phyloP scores from a whole-genome alignment of 2,113 vertebrate species.

The Ia io region DNA sequence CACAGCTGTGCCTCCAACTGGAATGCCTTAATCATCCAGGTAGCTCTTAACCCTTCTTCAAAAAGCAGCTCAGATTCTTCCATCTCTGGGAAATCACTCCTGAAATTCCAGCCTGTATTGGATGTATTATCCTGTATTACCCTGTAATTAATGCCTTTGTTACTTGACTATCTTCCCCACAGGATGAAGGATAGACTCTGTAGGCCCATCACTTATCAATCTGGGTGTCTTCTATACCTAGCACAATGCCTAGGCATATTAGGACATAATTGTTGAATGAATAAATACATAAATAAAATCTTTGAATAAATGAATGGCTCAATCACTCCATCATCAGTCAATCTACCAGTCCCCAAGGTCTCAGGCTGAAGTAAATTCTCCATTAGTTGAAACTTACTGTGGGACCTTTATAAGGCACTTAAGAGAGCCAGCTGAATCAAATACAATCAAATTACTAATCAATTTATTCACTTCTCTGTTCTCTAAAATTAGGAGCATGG shows the following conservation, averaged over 20 bases:
- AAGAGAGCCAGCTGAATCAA: conserved; percentile 71
- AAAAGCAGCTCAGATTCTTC: neutral
- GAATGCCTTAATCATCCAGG: neutral
- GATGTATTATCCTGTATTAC: neutral
- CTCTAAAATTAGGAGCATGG: conserved; percentile 71
- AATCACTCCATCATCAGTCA: neutral
- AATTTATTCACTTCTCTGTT: conserved; percentile 72
- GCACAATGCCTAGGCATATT: neutral
- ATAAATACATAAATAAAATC: conserved; percentile 9
- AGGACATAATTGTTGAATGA: neutral
- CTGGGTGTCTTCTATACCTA: neutral
- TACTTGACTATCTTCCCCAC: neutral
- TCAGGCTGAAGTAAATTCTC: conserved; percentile 20
- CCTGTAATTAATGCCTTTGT: neutral
- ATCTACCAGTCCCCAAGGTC: neutral
- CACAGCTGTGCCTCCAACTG: neutral
- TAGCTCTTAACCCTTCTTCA: neutral
- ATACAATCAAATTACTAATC: conserved; percentile 79
- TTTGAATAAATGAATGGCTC: conserved; percentile 39
- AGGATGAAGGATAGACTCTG: neutral
- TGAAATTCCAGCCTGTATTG: neutral
- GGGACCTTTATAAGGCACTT: conserved; percentile 58
- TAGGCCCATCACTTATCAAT: neutral
- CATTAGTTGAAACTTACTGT: conserved; percentile 53
- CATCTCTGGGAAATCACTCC: neutral